phyloP scores from a whole-genome alignment of 1,140 invertebrate species.

The Aplysia californica region DNA sequence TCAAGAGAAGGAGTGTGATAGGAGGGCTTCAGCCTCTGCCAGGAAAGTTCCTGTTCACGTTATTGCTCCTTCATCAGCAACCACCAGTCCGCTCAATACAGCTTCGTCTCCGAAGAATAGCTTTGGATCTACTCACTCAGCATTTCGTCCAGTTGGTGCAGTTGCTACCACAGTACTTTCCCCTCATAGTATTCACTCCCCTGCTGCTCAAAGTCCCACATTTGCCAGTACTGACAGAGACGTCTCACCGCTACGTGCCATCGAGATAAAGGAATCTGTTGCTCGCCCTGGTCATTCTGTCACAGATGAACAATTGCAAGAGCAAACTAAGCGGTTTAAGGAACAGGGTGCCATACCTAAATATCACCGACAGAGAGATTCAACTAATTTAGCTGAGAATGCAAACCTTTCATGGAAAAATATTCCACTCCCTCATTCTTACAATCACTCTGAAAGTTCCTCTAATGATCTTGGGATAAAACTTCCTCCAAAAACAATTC shows the following conservation, averaged over 20 bases:
- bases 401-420: constrained; percentile 22
- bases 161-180: not conserved
- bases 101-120: not conserved
- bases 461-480: constrained; percentile 11
- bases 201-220: not conserved
- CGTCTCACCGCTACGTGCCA: not conserved
- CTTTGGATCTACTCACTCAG: constrained; percentile 7
- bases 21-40: not conserved
- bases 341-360: constrained; percentile 21
- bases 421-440: constrained; percentile 12
- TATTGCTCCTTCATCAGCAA: not conserved
- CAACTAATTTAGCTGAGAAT: not conserved
- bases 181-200: not conserved
- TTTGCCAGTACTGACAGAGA: not conserved
- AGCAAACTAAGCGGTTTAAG: not conserved
- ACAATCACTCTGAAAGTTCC: constrained; percentile 22
- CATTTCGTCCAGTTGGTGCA: constrained; percentile 14
- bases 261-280: too few species aligned
- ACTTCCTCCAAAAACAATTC: constrained; percentile 15
- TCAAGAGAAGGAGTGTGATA: too few species aligned
- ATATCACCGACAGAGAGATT: not conserved
- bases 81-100: not conserved
- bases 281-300: too few species aligned
- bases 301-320: not conserved
- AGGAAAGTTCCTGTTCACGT: not conserved